These are phyloP conservation scores for Teleogryllus occipitalis DNA, from an alignment of 1,140 invertebrate genomes.

Conservation along the genomic window DNA sequence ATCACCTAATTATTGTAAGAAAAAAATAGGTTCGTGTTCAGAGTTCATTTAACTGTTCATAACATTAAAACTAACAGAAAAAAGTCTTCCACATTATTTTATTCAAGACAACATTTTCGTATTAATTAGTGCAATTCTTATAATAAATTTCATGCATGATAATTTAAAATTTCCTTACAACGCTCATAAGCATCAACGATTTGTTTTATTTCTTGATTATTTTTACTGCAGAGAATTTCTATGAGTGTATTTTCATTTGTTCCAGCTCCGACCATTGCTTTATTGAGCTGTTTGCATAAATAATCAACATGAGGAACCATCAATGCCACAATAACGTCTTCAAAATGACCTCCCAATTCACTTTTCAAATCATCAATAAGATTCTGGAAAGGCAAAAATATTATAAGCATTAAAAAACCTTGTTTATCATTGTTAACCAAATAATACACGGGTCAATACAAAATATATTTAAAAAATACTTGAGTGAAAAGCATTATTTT, in stretches of 20 bases:
- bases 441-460: not conserved
- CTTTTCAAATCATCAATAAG: constrained; percentile 64
- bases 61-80: too few relatives aligned
- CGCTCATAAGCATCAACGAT: constrained; percentile 57
- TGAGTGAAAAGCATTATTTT: constrained; percentile 5
- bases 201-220: constrained; percentile 53
- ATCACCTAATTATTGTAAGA: too few relatives aligned
- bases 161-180: constrained; percentile 36
- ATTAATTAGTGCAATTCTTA: too few relatives aligned
- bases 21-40: too few relatives aligned
- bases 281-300: constrained; percentile 58
- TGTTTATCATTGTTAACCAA: not conserved
- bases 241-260: constrained; percentile 53
- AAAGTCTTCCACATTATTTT: too few relatives aligned
- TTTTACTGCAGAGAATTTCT: constrained; percentile 62
- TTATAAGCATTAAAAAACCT: not conserved
- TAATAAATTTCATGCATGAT: too few relatives aligned
- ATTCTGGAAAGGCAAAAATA: constrained; percentile 40
- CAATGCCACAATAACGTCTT: constrained; percentile 65
- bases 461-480: not conserved
- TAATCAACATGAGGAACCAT: constrained; percentile 60
- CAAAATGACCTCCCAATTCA: constrained; percentile 67
- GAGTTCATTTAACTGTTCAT: too few relatives aligned
- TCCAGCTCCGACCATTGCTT: constrained; percentile 55
- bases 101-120: too few relatives aligned